Evolutionary conservation across 2,797 vertebrate genomes (phyloP).

Genomic region (Monodelphis domestica): DNA sequence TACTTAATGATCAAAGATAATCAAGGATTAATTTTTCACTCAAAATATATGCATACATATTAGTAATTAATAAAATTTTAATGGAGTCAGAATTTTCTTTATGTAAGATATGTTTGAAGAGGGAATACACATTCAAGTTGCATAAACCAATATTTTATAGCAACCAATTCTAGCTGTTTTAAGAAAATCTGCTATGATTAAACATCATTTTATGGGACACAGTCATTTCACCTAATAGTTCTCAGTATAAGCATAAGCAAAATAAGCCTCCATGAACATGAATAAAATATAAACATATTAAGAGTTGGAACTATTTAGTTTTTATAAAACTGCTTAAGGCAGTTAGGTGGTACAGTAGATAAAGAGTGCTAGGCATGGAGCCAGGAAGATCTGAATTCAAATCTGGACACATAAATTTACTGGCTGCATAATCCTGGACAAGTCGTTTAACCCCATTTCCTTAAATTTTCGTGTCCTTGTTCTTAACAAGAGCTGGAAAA

Average conservation of each 20-base stretch:
- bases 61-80: slow-evolving; percentile 42
- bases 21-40: slow-evolving; percentile 18
- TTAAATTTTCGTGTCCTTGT: no score
- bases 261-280: neutral
- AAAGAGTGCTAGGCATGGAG: neutral
- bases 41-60: neutral
- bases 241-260: neutral
- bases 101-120: slow-evolving; percentile 40
- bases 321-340: no score
- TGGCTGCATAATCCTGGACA: no score
- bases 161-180: slow-evolving; percentile 39
- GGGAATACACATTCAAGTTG: neutral
- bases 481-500: no score
- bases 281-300: neutral
- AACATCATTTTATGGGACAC: neutral
- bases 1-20: slow-evolving; percentile 7
- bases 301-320: neutral
- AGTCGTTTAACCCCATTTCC: neutral
- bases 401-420: neutral
- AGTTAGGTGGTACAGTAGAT: neutral
- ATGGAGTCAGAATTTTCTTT: neutral
- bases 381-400: neutral
- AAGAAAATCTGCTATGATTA: slow-evolving; percentile 32
- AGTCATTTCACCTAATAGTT: neutral
- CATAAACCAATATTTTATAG: slow-evolving; percentile 21